Base-by-base conservation (phyloP, 2,888 invertebrate genomes). In the Cheilosia urbana region DNA sequence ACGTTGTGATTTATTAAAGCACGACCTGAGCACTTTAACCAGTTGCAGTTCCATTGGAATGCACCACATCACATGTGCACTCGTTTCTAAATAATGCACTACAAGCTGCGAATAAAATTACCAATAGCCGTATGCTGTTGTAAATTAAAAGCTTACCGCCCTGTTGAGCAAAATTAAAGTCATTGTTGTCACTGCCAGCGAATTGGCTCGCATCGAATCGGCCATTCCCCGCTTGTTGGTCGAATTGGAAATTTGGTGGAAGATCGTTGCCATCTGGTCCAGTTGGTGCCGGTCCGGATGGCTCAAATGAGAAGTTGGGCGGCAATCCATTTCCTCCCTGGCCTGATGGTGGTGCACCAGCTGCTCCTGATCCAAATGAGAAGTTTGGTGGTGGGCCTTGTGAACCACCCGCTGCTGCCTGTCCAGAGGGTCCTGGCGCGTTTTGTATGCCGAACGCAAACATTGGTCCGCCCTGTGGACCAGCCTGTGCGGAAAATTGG, bases 171-270 rank as follows among this genome's bases (percentile, higher is more conserved):
- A 81, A 85, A 60, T 77, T 81, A 45, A 80, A 81, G 63, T 77
- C 72, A 49, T 66, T 85, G 57, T 85, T 85, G 77, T 81, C 77
- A 45, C 24, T 42, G 3, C 75, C 80, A 51, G 76, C 37, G 45
- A 85, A 85, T 51, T 80, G 84, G 1, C 76, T 53, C 19, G 76
- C 60, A 51, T 85, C 84, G 62, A 85, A 80, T 55, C 57, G 51
- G 9, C 27, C 57, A 47, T 69, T 84, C 37, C 1, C 27, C 55
- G 47, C 6, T 49, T 75, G 68, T 4, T 21, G 19, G 1, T 45
- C 58, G 47, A 84, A 75, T 34, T 75, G 79, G 13, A 66, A 49
- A 11, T 71, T 73, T n/a, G 62, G 30, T 1, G 72, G 42, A 53
- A 62, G 42, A 6, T 60, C 68, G 51, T 37, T 51, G 17, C 19